These are phyloP conservation scores for Pteromalus puparum DNA, from an alignment of 1,140 invertebrate species.

Conservation along the genomic window DNA sequence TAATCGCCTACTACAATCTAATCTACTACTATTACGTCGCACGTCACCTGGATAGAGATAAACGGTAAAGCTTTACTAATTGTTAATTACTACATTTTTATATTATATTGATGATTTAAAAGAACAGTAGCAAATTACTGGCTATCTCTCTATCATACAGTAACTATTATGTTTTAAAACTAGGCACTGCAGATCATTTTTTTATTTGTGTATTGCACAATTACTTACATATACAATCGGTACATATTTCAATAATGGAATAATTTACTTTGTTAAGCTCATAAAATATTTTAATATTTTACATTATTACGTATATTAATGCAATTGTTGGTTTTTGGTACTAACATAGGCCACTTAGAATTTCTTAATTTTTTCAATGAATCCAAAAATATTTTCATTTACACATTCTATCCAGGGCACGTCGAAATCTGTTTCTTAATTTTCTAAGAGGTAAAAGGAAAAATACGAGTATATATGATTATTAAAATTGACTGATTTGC, in stretches of 20 bases:
- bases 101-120: neutral
- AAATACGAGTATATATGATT: conserved; percentile 36
- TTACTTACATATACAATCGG: neutral
- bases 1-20: conserved; percentile 58
- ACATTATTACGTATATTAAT: neutral
- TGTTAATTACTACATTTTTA: conserved; percentile 35
- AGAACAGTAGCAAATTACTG: too few relatives aligned
- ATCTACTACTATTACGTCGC: conserved; percentile 50
- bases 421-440: conserved; percentile 50
- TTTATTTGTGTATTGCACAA: neutral
- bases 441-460: conserved; percentile 43
- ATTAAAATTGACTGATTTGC: conserved; percentile 47
- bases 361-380: conserved; percentile 3
- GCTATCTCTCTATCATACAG: too few relatives aligned
- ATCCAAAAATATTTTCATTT: conserved; percentile 7
- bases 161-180: neutral
- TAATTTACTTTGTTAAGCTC: neutral
- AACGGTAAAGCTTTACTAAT: conserved; percentile 29
- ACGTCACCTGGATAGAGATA: conserved; percentile 47
- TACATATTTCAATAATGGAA: neutral
- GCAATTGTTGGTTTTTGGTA: neutral
- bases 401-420: conserved; percentile 43
- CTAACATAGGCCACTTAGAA: neutral
- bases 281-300: neutral
- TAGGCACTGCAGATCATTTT: neutral